Evolutionary conservation across 2,888 invertebrate genomes (phyloP).

Genomic region (Drosophila eohydei): DNA sequence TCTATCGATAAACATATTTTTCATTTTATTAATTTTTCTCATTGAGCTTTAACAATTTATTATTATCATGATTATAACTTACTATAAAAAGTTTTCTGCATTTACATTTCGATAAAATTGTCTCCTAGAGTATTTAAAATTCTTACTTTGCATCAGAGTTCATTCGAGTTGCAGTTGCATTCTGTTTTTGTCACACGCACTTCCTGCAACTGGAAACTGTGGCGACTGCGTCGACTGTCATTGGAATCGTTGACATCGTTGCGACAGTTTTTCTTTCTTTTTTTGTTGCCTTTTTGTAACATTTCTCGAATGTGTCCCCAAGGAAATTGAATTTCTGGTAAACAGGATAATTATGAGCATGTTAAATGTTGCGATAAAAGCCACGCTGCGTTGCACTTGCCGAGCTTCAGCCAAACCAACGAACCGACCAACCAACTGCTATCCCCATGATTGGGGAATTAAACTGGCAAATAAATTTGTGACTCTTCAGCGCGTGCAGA

Average conservation of each 20-base stretch:
- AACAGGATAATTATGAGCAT: constrained; percentile 82
- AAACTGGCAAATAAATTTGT: constrained; percentile 69
- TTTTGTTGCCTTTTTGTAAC: constrained; percentile 36
- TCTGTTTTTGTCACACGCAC: constrained; percentile 56
- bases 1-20: no score
- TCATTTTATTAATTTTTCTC: no score
- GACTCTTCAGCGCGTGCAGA: background rate
- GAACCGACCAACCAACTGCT: constrained; percentile 25
- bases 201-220: constrained; percentile 48
- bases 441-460: constrained; percentile 78
- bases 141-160: background rate
- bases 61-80: background rate
- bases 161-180: constrained; percentile 37
- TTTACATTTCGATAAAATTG: background rate
- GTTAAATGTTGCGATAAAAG: constrained; percentile 82
- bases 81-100: background rate
- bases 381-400: constrained; percentile 75
- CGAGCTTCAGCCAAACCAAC: constrained; percentile 8
- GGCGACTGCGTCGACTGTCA: constrained; percentile 42
- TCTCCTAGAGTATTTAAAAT: constrained; percentile 16
- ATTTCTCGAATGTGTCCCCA: constrained; percentile 54
- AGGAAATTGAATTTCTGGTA: constrained; percentile 82
- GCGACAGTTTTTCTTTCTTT: constrained; percentile 62
- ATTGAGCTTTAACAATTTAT: no score
- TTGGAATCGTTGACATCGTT: constrained; percentile 64